These are phyloP conservation scores for Gymnocephalus cernua DNA, from an alignment of 2,113 vertebrate species.

Conservation along the genomic window DNA sequence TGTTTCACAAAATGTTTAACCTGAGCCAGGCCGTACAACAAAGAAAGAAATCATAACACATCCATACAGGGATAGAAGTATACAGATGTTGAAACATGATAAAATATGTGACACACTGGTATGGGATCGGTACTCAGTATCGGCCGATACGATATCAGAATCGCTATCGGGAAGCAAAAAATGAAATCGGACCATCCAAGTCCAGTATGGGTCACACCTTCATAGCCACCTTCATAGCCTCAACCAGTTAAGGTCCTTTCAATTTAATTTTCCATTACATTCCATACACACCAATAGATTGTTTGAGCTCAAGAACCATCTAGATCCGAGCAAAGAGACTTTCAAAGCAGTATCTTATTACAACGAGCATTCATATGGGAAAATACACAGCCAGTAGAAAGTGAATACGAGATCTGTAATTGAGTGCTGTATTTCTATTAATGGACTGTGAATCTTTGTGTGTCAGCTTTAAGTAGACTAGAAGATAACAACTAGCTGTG, in stretches of 20 bases:
- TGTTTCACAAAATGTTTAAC: no score
- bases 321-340: constrained; percentile 25
- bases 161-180: no score
- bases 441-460: constrained; percentile 40
- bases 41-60: no score
- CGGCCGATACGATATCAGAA: no score
- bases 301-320: constrained; percentile 3
- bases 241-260: background rate
- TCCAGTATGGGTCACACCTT: background rate
- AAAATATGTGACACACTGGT: no score
- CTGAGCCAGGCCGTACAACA: no score
- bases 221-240: background rate
- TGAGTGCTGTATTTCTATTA: constrained; percentile 42
- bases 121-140: no score
- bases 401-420: constrained; percentile 42
- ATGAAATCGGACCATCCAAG: background rate
- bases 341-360: constrained; percentile 43
- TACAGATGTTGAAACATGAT: no score
- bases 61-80: no score
- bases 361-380: constrained; percentile 13
- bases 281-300: background rate
- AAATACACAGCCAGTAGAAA: constrained; percentile 36
- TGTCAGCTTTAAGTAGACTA: constrained; percentile 25
- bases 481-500: constrained; percentile 11
- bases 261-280: background rate